Evolutionary conservation across 2,888 invertebrate species (phyloP).

Genomic region (Hydrotaea cyrtoneurina): DNA sequence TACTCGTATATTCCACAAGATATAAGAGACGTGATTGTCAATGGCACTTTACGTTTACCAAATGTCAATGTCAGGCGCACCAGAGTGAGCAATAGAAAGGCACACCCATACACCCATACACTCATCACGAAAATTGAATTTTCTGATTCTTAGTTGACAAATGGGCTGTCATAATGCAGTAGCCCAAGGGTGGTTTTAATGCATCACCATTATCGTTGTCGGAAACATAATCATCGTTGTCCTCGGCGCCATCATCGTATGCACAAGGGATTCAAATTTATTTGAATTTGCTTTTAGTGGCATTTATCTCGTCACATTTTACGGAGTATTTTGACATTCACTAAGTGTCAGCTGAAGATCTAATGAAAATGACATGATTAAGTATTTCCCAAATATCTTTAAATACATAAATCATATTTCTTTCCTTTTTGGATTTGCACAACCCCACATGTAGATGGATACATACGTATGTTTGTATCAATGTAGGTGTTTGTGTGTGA

Average conservation of each 20-base stretch:
- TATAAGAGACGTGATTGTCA: constrained; percentile 19
- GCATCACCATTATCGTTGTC: constrained; percentile 37
- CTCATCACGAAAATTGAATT: constrained; percentile 54
- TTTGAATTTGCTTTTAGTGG: constrained; percentile 63
- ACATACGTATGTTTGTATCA: neutral
- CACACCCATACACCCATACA: neutral
- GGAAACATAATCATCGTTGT: constrained; percentile 38
- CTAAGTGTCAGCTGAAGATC: constrained; percentile 56
- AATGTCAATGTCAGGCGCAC: constrained; percentile 51
- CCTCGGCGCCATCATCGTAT: constrained; percentile 32
- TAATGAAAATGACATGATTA: constrained; percentile 51
- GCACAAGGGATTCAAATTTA: constrained; percentile 58
- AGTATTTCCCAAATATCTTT: constrained; percentile 43
- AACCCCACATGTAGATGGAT: neutral
- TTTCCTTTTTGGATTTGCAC: neutral
- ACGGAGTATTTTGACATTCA: constrained; percentile 62
- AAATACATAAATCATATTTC: constrained; percentile 28
- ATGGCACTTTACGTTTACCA: constrained; percentile 28
- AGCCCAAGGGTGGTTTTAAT: constrained; percentile 59
- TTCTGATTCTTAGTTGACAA: constrained; percentile 61
- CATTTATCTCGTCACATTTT: constrained; percentile 53
- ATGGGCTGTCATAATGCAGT: constrained; percentile 62
- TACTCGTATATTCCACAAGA: neutral
- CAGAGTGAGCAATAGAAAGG: neutral
- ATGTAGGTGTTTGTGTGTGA: neutral